Conservation (phyloP, 92 coral and sea anemone species). For the Epizoanthus ramosus region DNA sequence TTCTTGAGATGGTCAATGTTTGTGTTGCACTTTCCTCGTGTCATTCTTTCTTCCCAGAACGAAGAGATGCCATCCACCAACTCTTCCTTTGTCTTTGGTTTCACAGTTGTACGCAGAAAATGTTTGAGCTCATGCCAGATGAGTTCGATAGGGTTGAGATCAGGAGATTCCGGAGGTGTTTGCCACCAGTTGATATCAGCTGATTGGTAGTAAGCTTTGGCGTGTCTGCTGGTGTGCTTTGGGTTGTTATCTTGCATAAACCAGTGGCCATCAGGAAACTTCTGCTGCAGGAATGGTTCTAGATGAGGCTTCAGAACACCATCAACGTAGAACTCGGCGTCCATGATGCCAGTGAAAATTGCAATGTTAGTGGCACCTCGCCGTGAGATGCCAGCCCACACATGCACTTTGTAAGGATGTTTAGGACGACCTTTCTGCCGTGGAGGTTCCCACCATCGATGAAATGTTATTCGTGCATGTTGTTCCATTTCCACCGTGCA, state of each 20-base stretch:
- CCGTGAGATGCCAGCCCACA: constrained; percentile 57
- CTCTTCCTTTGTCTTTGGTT: constrained; percentile 36
- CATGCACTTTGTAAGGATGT: constrained; percentile 55
- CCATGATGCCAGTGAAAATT: constrained; percentile 51
- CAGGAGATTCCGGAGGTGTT: constrained; percentile 51
- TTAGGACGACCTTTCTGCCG: constrained; percentile 46
- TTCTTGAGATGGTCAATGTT: constrained; percentile 39
- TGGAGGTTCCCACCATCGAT: constrained; percentile 38
- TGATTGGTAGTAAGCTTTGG: constrained; percentile 11
- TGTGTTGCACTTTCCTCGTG: not conserved
- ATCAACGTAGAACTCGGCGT: too few species aligned
- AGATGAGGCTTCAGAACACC: constrained; percentile 6
- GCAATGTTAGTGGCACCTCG: constrained; percentile 46
- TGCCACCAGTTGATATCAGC: constrained; percentile 45
- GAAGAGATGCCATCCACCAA: constrained; percentile 12
- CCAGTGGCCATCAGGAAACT: constrained; percentile 49
- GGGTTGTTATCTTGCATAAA: constrained; percentile 19
- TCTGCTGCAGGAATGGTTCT: constrained; percentile 41
- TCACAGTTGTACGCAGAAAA: constrained; percentile 1
- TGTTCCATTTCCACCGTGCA: constrained; percentile 50
- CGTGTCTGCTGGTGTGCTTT: not conserved
- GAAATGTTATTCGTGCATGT: constrained; percentile 44
- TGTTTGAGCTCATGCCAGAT: constrained; percentile 54
- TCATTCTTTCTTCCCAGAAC: constrained; percentile 10
- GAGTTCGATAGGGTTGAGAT: constrained; percentile 47